Evolutionary conservation across 2,113 vertebrate species (phyloP).

Genomic region (Pyrgilauda ruficollis): DNA sequence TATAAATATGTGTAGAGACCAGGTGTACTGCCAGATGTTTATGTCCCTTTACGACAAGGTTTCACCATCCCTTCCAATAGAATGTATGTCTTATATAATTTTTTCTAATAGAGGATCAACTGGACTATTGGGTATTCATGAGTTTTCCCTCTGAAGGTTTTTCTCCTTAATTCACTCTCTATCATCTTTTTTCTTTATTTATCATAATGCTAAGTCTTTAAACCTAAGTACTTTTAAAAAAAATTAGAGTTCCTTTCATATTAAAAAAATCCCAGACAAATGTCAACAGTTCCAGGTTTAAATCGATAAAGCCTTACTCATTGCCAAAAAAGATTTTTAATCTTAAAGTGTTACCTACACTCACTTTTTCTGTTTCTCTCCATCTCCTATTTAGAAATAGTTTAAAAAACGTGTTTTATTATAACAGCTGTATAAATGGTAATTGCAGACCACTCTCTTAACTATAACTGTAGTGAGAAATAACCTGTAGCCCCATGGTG

Average conservation of each 20-base stretch:
- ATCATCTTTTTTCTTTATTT: not conserved
- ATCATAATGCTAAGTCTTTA: slow-evolving; percentile 26
- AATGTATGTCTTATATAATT: not conserved
- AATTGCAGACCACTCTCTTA: not conserved
- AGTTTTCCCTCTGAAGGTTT: not conserved
- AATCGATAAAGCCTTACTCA: slow-evolving; percentile 10
- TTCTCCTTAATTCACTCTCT: not conserved
- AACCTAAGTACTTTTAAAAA: not conserved
- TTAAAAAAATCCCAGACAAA: not conserved
- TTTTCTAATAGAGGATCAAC: slow-evolving; percentile 24
- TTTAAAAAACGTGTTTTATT: not conserved
- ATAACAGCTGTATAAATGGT: not conserved
- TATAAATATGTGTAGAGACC: slow-evolving; percentile 65
- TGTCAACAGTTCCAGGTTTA: slow-evolving; percentile 36
- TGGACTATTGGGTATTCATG: not conserved
- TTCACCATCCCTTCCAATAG: slow-evolving; percentile 25
- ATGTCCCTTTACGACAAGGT: slow-evolving; percentile 46
- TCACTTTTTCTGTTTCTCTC: not conserved
- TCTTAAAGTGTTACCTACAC: not conserved
- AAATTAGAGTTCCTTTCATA: not conserved
- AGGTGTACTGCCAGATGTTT: slow-evolving; percentile 71
- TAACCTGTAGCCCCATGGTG: not conserved
- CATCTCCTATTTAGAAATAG: not conserved
- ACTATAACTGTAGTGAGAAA: not conserved
- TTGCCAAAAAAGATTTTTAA: slow-evolving; percentile 49